Conservation (phyloP, 2,113 vertebrate genomes). For the Miniopterus natalensis region DNA sequence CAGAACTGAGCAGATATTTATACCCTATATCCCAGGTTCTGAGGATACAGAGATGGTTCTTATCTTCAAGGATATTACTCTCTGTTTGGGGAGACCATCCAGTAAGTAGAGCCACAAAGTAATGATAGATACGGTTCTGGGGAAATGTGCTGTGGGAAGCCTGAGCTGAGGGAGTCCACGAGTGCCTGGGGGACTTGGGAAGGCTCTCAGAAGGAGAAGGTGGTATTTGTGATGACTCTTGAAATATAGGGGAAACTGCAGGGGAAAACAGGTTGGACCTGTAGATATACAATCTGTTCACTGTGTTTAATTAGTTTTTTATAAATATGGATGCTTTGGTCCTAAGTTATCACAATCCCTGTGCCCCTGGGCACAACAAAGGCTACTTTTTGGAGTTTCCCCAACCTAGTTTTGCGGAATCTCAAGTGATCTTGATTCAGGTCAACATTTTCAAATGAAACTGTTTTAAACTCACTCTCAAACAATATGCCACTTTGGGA, state of each 20-base stretch:
- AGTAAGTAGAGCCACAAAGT: background rate
- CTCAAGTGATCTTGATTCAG: background rate
- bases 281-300: background rate
- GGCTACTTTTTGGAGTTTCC: background rate
- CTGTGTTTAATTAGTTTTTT: background rate
- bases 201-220: background rate
- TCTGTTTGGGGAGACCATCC: background rate
- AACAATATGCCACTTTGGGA: background rate
- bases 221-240: background rate
- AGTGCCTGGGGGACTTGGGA: background rate
- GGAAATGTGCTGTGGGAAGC: background rate
- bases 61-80: background rate
- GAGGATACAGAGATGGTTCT: background rate
- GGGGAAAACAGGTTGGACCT: background rate
- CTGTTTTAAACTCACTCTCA: background rate
- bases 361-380: background rate
- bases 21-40: background rate
- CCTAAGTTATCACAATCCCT: background rate
- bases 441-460: slow-evolving; percentile 36
- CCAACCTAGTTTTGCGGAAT: background rate
- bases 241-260: background rate
- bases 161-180: no score
- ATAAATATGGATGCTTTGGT: background rate
- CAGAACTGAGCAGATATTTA: background rate
- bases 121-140: background rate